Base-by-base conservation (phyloP, 1,140 invertebrate genomes). In the Diuraphis noxia region DNA sequence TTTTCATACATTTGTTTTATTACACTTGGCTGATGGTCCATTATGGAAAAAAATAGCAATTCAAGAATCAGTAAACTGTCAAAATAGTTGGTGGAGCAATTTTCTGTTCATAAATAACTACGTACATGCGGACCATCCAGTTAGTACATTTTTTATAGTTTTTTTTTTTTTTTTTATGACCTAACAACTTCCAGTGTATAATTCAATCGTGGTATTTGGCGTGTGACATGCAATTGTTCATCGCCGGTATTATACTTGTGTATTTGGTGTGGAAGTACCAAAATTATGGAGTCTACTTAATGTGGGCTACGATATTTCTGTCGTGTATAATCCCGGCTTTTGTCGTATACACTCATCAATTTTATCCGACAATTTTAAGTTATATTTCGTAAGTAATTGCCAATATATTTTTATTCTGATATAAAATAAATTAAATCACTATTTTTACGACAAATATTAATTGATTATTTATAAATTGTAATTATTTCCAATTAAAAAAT, bases 71-170 rank as follows among this genome's bases (percentile, higher is more conserved):
- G 38, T 93, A 2, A 92, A 92, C 79, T 96, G 95, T 93, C 91
- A 93, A 84, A 88, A 93, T 10, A 94, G 94, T 92, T 96, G 95
- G 95, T 96, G 95, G 95, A 92, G 93, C 3, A 95, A 95, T 92
- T 88, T 96, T 8, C 93, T 96, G 0, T 96, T 96, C 92, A 92
- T 96, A 30, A 96, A 96, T 92, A 96, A 96, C 93, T 94, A 95
- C 56, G 92, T 94, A 41, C 92, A 94, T 49, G 92, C 93, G 2
- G 92, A 94, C 46, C 85, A 84, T 49, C 86, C 82, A 56, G 92
- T 92, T 85, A 88, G 84, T 23, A 49, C 46, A 49, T 86, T 34
- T n/a, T n/a, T 21, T n/a, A n/a, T n/a, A n/a, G n/a, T n/a, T n/a
- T n/a, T n/a, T n/a, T n/a, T n/a, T n/a, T n/a, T n/a, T n/a, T n/a